phyloP scores from a whole-genome alignment of 2,888 invertebrate species.

The Rugalucina vietnamica region DNA sequence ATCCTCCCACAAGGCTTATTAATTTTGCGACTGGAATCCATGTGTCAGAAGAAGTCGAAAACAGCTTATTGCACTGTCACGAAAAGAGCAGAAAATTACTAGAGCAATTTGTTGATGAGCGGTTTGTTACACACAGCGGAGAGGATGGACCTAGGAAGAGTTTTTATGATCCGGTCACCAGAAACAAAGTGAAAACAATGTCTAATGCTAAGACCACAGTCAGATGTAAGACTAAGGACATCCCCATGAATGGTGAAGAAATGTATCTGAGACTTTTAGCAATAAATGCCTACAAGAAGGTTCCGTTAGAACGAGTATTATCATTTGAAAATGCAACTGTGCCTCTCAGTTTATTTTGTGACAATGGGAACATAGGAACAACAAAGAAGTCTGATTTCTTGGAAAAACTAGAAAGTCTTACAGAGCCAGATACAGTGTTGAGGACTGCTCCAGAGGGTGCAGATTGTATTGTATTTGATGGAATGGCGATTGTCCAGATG shows the following conservation, averaged over 20 bases:
- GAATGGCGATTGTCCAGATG: constrained; percentile 11
- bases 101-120: not conserved
- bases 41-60: not conserved
- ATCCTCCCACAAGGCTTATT: not conserved
- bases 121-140: not conserved
- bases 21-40: constrained; percentile 7
- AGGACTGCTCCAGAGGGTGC: not conserved
- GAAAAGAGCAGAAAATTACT: not conserved
- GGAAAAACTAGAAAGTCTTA: constrained; percentile 4
- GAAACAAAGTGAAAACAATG: constrained; percentile 20
- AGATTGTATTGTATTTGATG: constrained; percentile 25
- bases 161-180: constrained; percentile 15
- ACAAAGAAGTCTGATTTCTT: constrained; percentile 27
- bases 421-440: not conserved
- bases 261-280: constrained; percentile 20
- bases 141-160: not conserved
- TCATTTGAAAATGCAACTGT: constrained; percentile 14
- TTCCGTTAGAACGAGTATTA: not conserved
- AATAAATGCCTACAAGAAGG: constrained; percentile 14
- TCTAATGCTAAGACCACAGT: not conserved
- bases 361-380: constrained; percentile 8
- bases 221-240: not conserved
- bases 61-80: not conserved
- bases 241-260: constrained; percentile 6
- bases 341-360: constrained; percentile 23